Conservation (phyloP, 2,888 invertebrate genomes). For the Aphodius granarius region DNA sequence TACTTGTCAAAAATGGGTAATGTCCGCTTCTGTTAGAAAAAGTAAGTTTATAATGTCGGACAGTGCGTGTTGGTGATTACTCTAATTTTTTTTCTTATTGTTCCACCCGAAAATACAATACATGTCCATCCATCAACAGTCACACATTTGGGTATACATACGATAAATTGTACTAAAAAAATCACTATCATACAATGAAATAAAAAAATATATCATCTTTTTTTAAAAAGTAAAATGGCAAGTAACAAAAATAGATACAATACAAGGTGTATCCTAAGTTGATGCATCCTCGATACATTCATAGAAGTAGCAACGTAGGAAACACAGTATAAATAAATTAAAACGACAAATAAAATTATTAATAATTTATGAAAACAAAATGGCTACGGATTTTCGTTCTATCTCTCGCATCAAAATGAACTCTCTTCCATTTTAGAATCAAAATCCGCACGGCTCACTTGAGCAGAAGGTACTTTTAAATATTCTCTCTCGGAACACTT, state of each 20-base stretch:
- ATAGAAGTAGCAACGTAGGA: neutral
- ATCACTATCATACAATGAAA: constrained; percentile 12
- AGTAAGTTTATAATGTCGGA: neutral
- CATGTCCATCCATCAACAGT: constrained; percentile 33
- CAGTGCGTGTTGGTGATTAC: constrained; percentile 11
- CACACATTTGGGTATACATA: constrained; percentile 43
- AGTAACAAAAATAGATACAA: neutral
- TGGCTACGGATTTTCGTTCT: constrained; percentile 34
- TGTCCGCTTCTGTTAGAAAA: neutral
- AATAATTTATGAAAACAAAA: constrained; percentile 29
- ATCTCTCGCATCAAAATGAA: neutral
- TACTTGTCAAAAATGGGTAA: neutral
- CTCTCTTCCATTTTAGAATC: constrained; percentile 5
- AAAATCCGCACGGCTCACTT: constrained; percentile 33
- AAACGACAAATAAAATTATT: neutral
- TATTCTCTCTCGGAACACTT: constrained; percentile 14
- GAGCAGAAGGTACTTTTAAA: constrained; percentile 34
- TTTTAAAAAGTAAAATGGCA: constrained; percentile 13
- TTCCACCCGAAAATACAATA: constrained; percentile 14
- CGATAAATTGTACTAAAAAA: constrained; percentile 45
- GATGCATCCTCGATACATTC: neutral
- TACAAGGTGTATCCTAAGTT: neutral
- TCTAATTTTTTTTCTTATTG: constrained; percentile 16
- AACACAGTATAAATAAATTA: constrained; percentile 20
- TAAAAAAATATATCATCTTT: constrained; percentile 16